Evolutionary conservation across 2,113 vertebrate species (phyloP), one percentile per base, ranked within the genome.

Genomic region (Hippocampus comes): DNA sequence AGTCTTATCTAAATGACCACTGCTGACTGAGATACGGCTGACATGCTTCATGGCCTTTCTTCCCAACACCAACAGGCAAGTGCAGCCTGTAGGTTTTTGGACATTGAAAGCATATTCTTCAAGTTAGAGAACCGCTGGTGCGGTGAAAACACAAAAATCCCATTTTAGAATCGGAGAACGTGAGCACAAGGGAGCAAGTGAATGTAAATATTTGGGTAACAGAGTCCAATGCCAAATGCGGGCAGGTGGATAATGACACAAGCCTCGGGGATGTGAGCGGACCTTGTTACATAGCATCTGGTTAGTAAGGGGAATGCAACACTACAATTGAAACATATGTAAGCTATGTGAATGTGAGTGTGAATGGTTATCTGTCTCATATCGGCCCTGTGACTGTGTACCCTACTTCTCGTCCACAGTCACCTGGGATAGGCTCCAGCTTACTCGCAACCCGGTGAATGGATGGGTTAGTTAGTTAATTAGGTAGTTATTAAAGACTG

Each of bases 1-100:
- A 23, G 56, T 72, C 68, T 78, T 81, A 85, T 87, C 79, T 73
- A 55, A 20, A 71, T 51, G 71, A 73, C 59, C 63, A 1, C 57
- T 42, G 61, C 61, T 79, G 17, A 53, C 49, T 66, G 63, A 82
- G 59, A 74, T 61, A 74, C 43, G 68, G 53, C 51, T 49, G n/a
- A 49, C 12, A 59, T 64, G 27, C 25, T 64, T 68, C 66, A 42
- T 72, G 57, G 3, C 70, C n/a, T 57, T 71, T 67, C 25, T 73
- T 67, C 60, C 55, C 55, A 71, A 14, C 59, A 63, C 27, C 49
- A 67, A 57, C 41, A 15, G n/a, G 66, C 53, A 15, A 38, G 57
- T 77, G 42, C 70, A 51, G 67, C 21, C 4, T 34, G 57, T 27
- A 55, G 21, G 15, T 68, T 11, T 7, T 67, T 7, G 17, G 4